phyloP scores from a whole-genome alignment of 2,888 invertebrate species.

The Hydroisotoma schaefferi region DNA sequence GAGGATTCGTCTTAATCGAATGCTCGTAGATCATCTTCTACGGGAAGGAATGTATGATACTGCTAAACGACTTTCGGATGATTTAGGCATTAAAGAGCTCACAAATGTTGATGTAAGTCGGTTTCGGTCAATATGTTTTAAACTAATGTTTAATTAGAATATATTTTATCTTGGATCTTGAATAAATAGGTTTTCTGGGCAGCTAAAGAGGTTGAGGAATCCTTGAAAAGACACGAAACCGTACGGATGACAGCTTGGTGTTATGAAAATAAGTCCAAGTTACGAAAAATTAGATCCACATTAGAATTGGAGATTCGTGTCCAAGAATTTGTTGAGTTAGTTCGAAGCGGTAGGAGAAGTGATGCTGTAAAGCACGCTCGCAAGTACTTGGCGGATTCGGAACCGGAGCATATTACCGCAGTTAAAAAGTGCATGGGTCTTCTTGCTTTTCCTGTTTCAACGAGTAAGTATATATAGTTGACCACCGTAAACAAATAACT shows the following conservation, averaged over 20 bases:
- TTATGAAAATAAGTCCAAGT: conserved; percentile 90
- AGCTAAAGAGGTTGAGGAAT: conserved; percentile 68
- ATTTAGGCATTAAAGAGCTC: conserved; percentile 74
- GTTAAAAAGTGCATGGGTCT: conserved; percentile 95
- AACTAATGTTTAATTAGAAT: not conserved
- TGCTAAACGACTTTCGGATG: conserved; percentile 79
- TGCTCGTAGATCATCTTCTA: conserved; percentile 94
- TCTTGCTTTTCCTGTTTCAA: conserved; percentile 83
- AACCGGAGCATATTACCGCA: conserved; percentile 59
- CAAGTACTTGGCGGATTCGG: conserved; percentile 82
- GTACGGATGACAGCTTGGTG: conserved; percentile 90
- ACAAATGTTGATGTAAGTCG: conserved; percentile 68
- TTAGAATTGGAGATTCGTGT: conserved; percentile 86
- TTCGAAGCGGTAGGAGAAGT: conserved; percentile 76
- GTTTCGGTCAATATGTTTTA: not conserved
- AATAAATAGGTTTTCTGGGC: conserved; percentile 54
- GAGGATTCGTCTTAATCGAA: conserved; percentile 82
- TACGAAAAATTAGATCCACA: conserved; percentile 87
- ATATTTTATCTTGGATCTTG: no score
- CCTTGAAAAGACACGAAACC: conserved; percentile 76
- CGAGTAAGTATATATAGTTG: conserved; percentile 59
- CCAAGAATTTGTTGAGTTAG: conserved; percentile 92
- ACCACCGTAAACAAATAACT: not conserved
- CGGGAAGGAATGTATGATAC: conserved; percentile 93
- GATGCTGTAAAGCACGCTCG: conserved; percentile 94